A percentile compares a stretch with the other conserved stretches of the same genome.
Conservation (phyloP, 2,888 invertebrate species). For the Pterostichus madidus region DNA sequence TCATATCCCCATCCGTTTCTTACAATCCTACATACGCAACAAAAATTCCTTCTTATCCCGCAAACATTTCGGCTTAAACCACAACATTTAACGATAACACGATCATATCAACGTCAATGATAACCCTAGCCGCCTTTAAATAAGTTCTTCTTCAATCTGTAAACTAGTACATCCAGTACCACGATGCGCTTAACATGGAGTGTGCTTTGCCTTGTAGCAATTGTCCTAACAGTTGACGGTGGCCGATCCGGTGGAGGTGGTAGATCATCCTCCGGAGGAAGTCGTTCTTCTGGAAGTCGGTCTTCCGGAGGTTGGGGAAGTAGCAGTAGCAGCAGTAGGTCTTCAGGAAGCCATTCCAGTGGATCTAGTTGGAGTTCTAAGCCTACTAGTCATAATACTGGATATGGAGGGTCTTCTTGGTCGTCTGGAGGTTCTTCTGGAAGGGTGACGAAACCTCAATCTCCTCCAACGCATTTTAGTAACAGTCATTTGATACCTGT, state of each 20-base stretch:
- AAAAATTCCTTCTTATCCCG: not conserved
- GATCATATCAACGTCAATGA: too few relatives aligned
- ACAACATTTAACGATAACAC: not conserved
- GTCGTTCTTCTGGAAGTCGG: not conserved
- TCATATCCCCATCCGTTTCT: not conserved
- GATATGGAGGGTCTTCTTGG: too few relatives aligned
- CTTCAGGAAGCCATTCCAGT: not conserved
- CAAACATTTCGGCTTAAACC: not conserved
- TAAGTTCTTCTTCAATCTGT: too few relatives aligned
- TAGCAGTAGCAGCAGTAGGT: not conserved
- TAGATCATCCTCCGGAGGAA: not conserved
- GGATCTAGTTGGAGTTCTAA: constrained; percentile 21
- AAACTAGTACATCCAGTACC: not conserved
- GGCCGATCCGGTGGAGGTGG: constrained; percentile 14
- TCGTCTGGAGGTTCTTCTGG: too few relatives aligned
- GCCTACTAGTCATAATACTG: too few relatives aligned
- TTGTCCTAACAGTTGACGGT: not conserved
- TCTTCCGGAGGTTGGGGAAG: not conserved
- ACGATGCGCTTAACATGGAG: not conserved
- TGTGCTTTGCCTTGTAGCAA: not conserved
- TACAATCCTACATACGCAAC: not conserved
- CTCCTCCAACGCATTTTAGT: too few relatives aligned
- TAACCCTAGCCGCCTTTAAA: too few relatives aligned
- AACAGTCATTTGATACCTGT: too few relatives aligned
- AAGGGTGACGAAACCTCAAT: too few relatives aligned